Evolutionary conservation across 2,797 vertebrate genomes (phyloP).

Genomic region (Schizopygopsis malacanthus): DNA sequence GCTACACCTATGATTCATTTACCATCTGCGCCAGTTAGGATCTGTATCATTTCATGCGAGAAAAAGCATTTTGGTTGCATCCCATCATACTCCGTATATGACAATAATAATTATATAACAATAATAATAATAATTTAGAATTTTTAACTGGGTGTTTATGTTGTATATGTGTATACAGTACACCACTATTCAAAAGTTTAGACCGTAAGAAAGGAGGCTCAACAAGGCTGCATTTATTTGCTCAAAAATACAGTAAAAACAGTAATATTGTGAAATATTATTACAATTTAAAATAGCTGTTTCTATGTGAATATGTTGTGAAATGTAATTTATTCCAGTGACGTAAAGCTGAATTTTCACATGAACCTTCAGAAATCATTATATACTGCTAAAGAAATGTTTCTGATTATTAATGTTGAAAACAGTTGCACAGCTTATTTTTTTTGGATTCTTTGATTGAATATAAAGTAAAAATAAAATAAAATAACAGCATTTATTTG

Average conservation of each 20-base stretch:
- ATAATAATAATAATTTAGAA: not conserved
- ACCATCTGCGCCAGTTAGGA: conserved; percentile 4
- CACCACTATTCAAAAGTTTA: not conserved
- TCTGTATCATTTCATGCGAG: not conserved
- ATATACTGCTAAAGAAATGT: not conserved
- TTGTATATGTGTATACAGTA: not conserved
- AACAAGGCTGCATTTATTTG: not conserved
- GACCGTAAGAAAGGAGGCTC: not conserved
- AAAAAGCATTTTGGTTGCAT: conserved; percentile 15
- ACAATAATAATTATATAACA: too few species aligned
- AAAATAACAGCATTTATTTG: too few species aligned
- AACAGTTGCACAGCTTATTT: not conserved
- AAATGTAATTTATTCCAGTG: not conserved
- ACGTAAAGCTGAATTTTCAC: not conserved
- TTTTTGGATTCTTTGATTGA: not conserved
- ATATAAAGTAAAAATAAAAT: not conserved
- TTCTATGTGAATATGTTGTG: not conserved
- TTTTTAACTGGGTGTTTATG: not conserved
- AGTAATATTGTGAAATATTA: not conserved
- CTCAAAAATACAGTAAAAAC: not conserved
- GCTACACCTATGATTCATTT: conserved; percentile 26
- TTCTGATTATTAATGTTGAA: not conserved
- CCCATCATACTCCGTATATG: not conserved
- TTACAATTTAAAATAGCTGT: not conserved
- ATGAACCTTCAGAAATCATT: not conserved